Evolutionary conservation across 2,113 vertebrate species (phyloP).

Genomic region (Labeo rohita): DNA sequence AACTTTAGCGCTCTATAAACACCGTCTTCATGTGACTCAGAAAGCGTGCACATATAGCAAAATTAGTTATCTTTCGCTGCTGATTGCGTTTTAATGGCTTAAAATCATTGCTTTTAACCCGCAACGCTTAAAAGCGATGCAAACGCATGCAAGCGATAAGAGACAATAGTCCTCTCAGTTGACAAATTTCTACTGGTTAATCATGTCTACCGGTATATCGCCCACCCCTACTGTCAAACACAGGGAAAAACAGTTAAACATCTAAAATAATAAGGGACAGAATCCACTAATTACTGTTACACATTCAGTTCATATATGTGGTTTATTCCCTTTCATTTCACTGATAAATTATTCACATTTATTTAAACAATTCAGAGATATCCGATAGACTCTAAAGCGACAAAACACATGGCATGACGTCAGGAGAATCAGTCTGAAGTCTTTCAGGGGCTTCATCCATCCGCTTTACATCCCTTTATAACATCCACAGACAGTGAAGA

Average conservation of each 20-base stretch:
- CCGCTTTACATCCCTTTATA: not conserved
- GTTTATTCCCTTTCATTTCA: slow-evolving; percentile 78
- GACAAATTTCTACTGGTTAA: too few species aligned
- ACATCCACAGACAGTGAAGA: slow-evolving; percentile 8
- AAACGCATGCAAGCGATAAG: too few species aligned
- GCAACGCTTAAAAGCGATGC: too few species aligned
- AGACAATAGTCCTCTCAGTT: too few species aligned
- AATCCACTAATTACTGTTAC: not conserved
- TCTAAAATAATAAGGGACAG: not conserved
- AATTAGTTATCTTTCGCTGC: too few species aligned
- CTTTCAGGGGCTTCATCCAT: not conserved
- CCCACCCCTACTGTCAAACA: too few species aligned
- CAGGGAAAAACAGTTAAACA: not conserved
- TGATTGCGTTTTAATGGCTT: too few species aligned
- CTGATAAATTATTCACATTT: slow-evolving; percentile 83
- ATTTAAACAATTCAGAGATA: slow-evolving; percentile 71
- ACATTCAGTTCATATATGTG: slow-evolving; percentile 62
- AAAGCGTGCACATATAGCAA: too few species aligned
- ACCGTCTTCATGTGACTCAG: too few species aligned
- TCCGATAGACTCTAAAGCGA: slow-evolving; percentile 64
- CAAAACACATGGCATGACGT: slow-evolving; percentile 65
- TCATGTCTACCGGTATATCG: too few species aligned
- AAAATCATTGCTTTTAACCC: too few species aligned
- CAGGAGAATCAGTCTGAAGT: slow-evolving; percentile 24
- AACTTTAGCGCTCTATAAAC: too few species aligned